These are phyloP conservation scores for Sciaenops ocellatus DNA, from an alignment of 2,797 vertebrate species.

Conservation along the genomic window DNA sequence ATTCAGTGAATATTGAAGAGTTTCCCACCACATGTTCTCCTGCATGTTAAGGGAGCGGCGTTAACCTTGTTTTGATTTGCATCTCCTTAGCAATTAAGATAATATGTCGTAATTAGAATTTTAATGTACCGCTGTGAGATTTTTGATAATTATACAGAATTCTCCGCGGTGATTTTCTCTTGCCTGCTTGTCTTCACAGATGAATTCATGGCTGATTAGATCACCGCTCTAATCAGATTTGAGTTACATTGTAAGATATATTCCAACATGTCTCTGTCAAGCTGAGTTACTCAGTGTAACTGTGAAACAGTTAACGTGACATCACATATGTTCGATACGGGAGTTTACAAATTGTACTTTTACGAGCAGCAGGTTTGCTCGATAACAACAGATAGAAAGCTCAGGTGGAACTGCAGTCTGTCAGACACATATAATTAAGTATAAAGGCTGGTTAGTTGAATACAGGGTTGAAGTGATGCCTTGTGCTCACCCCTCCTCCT, in stretches of 20 bases:
- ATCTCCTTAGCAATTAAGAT: constrained; percentile 87
- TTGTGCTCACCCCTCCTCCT: constrained; percentile 23
- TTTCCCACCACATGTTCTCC: constrained; percentile 78
- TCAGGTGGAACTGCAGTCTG: constrained; percentile 38
- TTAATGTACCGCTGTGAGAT: constrained; percentile 86
- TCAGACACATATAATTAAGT: constrained; percentile 40
- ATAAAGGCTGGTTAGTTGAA: constrained; percentile 36
- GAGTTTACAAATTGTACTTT: constrained; percentile 48
- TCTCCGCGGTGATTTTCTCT: constrained; percentile 83
- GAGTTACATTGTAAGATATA: constrained; percentile 75
- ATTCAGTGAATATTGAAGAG: constrained; percentile 84
- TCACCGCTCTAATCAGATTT: constrained; percentile 83
- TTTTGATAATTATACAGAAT: constrained; percentile 86
- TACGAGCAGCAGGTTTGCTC: constrained; percentile 48
- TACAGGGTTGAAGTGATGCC: constrained; percentile 25
- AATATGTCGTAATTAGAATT: constrained; percentile 88
- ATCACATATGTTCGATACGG: constrained; percentile 51
- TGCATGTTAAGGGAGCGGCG: constrained; percentile 81
- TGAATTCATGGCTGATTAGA: constrained; percentile 87
- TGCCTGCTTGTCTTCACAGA: constrained; percentile 80
- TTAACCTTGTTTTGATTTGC: constrained; percentile 88
- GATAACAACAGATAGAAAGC: constrained; percentile 16
- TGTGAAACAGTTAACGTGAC: constrained; percentile 57
- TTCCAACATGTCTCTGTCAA: constrained; percentile 77
- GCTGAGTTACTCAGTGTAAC: constrained; percentile 68